Conservation (phyloP, 2,888 invertebrate genomes). For the Schrankia costaestrigalis region DNA sequence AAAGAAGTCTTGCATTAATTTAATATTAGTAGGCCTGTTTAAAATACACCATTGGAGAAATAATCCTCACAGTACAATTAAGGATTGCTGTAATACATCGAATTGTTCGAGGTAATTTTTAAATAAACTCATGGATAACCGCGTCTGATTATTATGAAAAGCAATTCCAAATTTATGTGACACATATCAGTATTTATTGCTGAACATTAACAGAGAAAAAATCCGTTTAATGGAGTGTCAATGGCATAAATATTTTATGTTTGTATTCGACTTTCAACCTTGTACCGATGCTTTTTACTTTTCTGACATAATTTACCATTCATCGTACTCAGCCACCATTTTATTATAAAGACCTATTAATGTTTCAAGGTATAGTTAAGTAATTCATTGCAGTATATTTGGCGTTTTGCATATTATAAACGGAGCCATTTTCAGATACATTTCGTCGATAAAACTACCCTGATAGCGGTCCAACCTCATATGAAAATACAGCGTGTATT, state of each 20-base stretch:
- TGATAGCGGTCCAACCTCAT: slow-evolving; percentile 44
- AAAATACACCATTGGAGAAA: too few species aligned
- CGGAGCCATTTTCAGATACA: slow-evolving; percentile 47
- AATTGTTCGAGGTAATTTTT: too few species aligned
- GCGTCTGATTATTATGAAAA: slow-evolving; percentile 11
- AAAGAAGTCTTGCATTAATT: too few species aligned
- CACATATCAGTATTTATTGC: slow-evolving; percentile 25
- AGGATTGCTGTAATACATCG: too few species aligned
- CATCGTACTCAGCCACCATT: too few species aligned
- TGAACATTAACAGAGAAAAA: slow-evolving; percentile 20
- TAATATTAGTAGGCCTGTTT: too few species aligned
- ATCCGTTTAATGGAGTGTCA: slow-evolving; percentile 30
- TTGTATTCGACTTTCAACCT: slow-evolving; percentile 11
- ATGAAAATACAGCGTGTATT: slow-evolving; percentile 36
- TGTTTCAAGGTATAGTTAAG: slow-evolving; percentile 32
- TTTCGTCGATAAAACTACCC: slow-evolving; percentile 51
- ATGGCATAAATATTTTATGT: slow-evolving; percentile 28
- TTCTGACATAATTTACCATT: slow-evolving; percentile 23
- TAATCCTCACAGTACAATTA: too few species aligned
- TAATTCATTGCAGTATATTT: slow-evolving; percentile 36
- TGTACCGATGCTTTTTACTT: slow-evolving; percentile 6
- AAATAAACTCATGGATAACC: slow-evolving; percentile 4
- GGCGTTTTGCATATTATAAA: slow-evolving; percentile 46
- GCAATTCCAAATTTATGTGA: slow-evolving; percentile 21
- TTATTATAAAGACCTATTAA: slow-evolving; percentile 26